Conservation (phyloP, 1,140 invertebrate species). For the Ylistrum balloti region DNA sequence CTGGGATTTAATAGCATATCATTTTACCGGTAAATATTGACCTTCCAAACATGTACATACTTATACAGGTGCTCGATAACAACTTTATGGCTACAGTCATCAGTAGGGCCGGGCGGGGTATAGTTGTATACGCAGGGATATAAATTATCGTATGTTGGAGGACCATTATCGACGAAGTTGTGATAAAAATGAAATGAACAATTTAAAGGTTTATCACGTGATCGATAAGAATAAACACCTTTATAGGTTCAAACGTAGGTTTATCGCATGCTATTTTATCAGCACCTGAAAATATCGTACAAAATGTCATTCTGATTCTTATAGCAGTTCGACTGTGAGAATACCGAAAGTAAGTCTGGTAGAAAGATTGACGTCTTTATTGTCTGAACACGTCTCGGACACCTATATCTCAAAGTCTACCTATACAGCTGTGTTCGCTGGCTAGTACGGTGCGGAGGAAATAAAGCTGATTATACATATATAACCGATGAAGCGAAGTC, state of each 20-base stretch:
- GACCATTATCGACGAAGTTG: slow-evolving; percentile 5
- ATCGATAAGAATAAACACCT: not conserved
- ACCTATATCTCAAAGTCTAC: not conserved
- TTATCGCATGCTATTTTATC: not conserved
- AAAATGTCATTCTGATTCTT: not conserved
- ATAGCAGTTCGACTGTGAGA: not conserved
- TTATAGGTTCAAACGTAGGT: slow-evolving; percentile 22
- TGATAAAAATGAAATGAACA: slow-evolving; percentile 5
- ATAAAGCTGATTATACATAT: no score
- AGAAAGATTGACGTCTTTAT: not conserved
- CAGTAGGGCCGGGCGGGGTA: not conserved
- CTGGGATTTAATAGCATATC: not conserved
- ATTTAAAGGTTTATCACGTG: not conserved
- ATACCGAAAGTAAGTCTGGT: not conserved
- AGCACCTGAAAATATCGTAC: not conserved
- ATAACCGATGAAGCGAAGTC: no score
- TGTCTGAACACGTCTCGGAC: no score
- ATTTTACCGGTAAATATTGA: slow-evolving; percentile 2
- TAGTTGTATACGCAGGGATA: not conserved
- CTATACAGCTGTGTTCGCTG: not conserved
- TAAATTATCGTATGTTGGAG: not conserved
- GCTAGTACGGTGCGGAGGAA: no score
- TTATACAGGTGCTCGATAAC: not conserved
- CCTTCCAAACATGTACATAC: not conserved
- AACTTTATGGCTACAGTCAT: not conserved